Percentiles rank a stretch among this genome's conserved stretches.
Conservation (phyloP, 2,888 invertebrate species). For the Drosophila colorata region DNA sequence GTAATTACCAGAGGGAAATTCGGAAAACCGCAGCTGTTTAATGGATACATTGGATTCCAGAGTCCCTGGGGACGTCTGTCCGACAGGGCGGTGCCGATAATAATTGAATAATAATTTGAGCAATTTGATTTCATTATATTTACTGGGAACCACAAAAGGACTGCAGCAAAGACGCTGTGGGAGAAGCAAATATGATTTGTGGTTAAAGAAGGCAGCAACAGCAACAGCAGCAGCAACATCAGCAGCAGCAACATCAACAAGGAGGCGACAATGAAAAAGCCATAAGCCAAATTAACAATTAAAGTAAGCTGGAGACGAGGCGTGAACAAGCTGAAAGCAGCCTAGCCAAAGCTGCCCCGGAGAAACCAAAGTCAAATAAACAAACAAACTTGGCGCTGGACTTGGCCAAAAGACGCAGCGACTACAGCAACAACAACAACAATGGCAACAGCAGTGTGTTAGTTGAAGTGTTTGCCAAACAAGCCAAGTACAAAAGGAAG, state of each 20-base stretch:
- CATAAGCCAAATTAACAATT: constrained; percentile 75
- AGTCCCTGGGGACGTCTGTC: constrained; percentile 2
- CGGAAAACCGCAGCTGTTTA: constrained; percentile 13
- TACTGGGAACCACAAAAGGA: constrained; percentile 53
- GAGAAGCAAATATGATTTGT: constrained; percentile 56
- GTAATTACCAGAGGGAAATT: constrained; percentile 34
- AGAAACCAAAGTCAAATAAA: constrained; percentile 48
- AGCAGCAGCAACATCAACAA: constrained; percentile 5
- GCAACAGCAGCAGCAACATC: too few relatives aligned
- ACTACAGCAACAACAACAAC: constrained; percentile 6
- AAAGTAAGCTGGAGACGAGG: constrained; percentile 51
- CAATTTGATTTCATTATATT: constrained; percentile 64
- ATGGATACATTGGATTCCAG: constrained; percentile 10
- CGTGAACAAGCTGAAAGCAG: not conserved
- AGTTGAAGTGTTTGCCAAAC: constrained; percentile 35
- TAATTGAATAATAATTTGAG: constrained; percentile 69
- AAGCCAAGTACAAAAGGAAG: constrained; percentile 44
- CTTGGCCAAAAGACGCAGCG: constrained; percentile 34
- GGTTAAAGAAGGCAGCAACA: constrained; percentile 32
- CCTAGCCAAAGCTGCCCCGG: constrained; percentile 9
- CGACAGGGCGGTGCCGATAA: constrained; percentile 36
- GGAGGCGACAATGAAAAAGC: constrained; percentile 47
- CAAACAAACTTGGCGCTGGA: constrained; percentile 39
- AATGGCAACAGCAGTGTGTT: constrained; percentile 27
- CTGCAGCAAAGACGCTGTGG: constrained; percentile 45